These are phyloP conservation scores for Papilio helenus DNA, from an alignment of 1,140 invertebrate species.

Conservation along the genomic window DNA sequence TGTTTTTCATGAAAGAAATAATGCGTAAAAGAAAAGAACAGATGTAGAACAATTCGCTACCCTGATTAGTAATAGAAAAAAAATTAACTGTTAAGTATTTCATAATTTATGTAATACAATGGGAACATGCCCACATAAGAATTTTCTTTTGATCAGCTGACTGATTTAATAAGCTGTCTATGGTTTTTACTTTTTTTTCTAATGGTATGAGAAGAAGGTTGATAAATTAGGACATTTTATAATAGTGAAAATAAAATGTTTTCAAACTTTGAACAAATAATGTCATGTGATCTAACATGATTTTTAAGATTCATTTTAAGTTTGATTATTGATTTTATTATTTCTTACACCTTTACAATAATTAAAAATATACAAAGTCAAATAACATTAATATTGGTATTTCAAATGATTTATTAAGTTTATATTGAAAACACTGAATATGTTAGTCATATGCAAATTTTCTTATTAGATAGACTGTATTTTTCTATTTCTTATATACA, in stretches of 20 bases:
- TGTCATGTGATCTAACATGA: not conserved
- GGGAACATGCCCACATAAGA: not conserved
- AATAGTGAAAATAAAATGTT: not conserved
- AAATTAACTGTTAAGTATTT: too few species aligned
- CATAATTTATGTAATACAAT: constrained; percentile 13
- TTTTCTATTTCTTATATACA: too few species aligned
- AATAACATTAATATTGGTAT: too few species aligned
- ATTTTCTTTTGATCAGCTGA: constrained; percentile 39
- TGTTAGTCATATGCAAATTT: too few species aligned
- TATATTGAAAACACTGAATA: too few species aligned
- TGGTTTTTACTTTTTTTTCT: constrained; percentile 16
- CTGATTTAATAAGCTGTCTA: constrained; percentile 26
- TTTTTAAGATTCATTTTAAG: not conserved
- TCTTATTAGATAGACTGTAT: too few species aligned
- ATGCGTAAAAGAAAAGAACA: not conserved
- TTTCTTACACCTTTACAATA: too few species aligned
- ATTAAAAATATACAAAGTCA: too few species aligned
- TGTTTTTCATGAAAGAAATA: not conserved
- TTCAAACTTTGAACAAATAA: not conserved
- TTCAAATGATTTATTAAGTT: too few species aligned
- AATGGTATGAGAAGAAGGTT: not conserved
- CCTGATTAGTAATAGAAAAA: not conserved
- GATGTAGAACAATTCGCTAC: too few species aligned
- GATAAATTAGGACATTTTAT: not conserved
- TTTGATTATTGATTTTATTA: not conserved